Evolutionary conservation across 2,888 invertebrate genomes (phyloP), one percentile per base, ranked within the genome.

Genomic region (Tricholauxania praeusta): DNA sequence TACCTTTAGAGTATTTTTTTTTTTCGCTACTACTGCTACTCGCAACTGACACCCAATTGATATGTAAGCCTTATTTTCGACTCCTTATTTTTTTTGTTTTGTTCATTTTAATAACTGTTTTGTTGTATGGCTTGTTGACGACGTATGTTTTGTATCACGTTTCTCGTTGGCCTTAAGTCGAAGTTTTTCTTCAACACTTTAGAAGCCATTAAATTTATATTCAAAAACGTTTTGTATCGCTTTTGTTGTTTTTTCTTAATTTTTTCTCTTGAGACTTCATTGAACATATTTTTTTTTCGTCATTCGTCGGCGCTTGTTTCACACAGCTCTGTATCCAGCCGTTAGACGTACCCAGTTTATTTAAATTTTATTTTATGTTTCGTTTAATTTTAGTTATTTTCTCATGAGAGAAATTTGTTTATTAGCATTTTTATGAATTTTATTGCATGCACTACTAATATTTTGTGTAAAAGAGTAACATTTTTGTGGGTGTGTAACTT

Each of bases 171-270:
- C 39, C 39, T 39, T 39, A 10, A 39, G 39, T 39, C 39, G 10
- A 39, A 39, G 39, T 39, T 39, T 39, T 39, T 39, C 39, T 39
- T 39, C 39, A 39, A 39, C 59, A 22, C 59, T 59, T 59, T 22
- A 19, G 19, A 17, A 22, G 49, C 64, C 49, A 64, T 64, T 64
- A 64, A 48, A 64, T 64, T 17, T 17, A 47, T 49, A 64, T 64
- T 64, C 64, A 49, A 64, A 64, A 64, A 64, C 64, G 64, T 64
- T 64, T 64, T 64, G 64, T 64, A 64, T 22, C 49, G 19, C 47
- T 17, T 62, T 62, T 47, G n/a, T 28, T 47, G 12, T 28, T 57
- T 12, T 12, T 28, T 12, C 7, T 14, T 57, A 8, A 3, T 22
- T n/a, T 17, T 57, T 39, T 39, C 8, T 39, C 39, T 39, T 39